Percentiles rank a stretch among this genome's conserved stretches.
Conservation (phyloP, 2,113 vertebrate genomes). For the Hippocampus guttulatus region DNA sequence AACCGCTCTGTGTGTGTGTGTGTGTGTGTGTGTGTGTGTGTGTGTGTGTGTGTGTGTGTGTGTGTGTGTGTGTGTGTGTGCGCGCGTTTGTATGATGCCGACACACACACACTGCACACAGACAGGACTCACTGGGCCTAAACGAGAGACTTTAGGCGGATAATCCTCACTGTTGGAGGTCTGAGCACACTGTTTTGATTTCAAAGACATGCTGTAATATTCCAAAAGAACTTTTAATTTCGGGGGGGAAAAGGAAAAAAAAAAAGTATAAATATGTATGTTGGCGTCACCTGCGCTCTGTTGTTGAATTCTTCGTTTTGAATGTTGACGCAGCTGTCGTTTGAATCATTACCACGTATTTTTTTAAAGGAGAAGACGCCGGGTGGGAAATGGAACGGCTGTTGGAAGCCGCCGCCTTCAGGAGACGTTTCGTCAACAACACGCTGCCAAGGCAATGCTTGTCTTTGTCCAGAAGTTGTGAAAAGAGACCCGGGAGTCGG, state of each 20-base stretch:
- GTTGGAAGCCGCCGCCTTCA: not conserved
- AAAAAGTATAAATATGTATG: slow-evolving; percentile 16
- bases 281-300: slow-evolving; percentile 23
- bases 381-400: slow-evolving; percentile 34
- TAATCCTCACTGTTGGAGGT: slow-evolving; percentile 41
- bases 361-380: slow-evolving; percentile 26
- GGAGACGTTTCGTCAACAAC: slow-evolving; percentile 10
- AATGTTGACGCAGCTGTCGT: slow-evolving; percentile 41
- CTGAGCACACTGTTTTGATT: slow-evolving; percentile 19
- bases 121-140: not conserved
- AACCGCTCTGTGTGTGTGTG: not conserved
- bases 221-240: slow-evolving; percentile 27
- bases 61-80: not conserved
- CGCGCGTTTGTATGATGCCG: not conserved
- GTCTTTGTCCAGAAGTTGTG: slow-evolving; percentile 16
- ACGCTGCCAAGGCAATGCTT: not conserved
- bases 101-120: slow-evolving; percentile 4
- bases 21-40: not conserved
- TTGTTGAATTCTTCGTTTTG: slow-evolving; percentile 33
- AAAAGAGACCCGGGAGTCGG: slow-evolving; percentile 17
- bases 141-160: slow-evolving; percentile 11
- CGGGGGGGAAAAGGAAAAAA: not conserved
- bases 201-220: slow-evolving; percentile 21
- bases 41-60: too few species aligned
- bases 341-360: slow-evolving; percentile 50